Percentiles rank a stretch among this genome's conserved stretches.
Evolutionary conservation across 2,113 vertebrate genomes (phyloP).

Genomic region (Turdus rufiventris): DNA sequence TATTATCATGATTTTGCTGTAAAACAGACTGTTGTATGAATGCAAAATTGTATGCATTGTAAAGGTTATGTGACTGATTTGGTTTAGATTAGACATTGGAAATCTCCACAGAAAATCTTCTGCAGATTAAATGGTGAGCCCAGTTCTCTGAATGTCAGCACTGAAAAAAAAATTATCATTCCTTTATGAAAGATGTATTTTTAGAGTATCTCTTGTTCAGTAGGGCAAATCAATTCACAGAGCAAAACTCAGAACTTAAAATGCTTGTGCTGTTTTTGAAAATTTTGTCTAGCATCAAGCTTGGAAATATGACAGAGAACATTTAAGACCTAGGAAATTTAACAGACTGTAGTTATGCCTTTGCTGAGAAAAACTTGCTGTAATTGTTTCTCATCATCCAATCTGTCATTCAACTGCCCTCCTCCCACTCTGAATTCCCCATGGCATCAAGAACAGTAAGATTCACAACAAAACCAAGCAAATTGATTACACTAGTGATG

Average conservation of each 20-base stretch:
- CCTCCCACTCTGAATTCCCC: not conserved
- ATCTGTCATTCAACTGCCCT: not conserved
- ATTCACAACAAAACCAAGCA: not conserved
- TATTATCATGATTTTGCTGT: not conserved
- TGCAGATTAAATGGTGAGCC: not conserved
- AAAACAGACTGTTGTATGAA: not conserved
- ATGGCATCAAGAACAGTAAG: not conserved
- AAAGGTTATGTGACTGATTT: not conserved
- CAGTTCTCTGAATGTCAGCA: not conserved
- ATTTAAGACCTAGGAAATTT: not conserved
- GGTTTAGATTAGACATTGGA: not conserved
- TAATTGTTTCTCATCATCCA: not conserved
- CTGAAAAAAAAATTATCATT: not conserved
- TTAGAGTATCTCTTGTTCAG: not conserved
- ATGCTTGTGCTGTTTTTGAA: not conserved
- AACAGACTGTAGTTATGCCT: not conserved
- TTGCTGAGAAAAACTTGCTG: not conserved
- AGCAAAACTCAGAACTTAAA: not conserved
- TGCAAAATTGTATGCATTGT: not conserved
- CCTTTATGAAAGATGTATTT: not conserved
- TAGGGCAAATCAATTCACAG: not conserved
- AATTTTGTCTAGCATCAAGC: not conserved
- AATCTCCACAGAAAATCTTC: not conserved
- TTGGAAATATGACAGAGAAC: not conserved
- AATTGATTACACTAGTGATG: not conserved